A percentile compares a stretch with the other conserved stretches of the same genome.
Evolutionary conservation across 2,113 vertebrate species (phyloP).

Genomic region (Oryzias celebensis): DNA sequence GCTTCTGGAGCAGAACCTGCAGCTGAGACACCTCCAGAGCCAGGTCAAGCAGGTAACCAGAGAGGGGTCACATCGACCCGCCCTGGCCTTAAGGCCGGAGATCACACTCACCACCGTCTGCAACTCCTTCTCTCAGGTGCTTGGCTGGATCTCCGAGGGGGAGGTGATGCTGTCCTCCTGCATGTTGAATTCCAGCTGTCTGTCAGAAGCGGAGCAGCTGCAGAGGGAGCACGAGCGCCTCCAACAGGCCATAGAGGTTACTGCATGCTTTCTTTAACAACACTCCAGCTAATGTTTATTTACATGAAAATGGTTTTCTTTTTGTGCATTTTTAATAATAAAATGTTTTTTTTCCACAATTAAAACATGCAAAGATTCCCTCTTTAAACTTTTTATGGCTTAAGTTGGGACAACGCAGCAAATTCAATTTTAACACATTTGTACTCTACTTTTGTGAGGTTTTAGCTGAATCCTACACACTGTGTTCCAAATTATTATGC

Average conservation of each 20-base stretch:
- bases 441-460: no score
- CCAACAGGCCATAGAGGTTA: conserved; percentile 97
- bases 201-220: conserved; percentile 95
- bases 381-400: no score
- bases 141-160: conserved; percentile 96
- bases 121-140: conserved; percentile 79
- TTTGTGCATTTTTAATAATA: no score
- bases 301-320: no score
- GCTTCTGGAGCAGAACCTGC: conserved; percentile 72
- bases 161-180: conserved; percentile 96
- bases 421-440: no score
- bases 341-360: no score
- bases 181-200: conserved; percentile 92
- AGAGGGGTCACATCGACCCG: background rate
- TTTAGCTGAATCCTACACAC: no score
- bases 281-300: no score
- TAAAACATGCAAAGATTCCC: no score
- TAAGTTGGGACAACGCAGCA: no score
- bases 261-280: conserved; percentile 4
- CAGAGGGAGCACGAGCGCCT: conserved; percentile 98
- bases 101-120: background rate
- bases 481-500: no score
- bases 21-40: conserved; percentile 74
- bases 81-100: background rate
- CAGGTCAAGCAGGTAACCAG: conserved; percentile 69